Conservation (phyloP, 1,140 invertebrate genomes). For the Stenopsyche tienmushanensis region DNA sequence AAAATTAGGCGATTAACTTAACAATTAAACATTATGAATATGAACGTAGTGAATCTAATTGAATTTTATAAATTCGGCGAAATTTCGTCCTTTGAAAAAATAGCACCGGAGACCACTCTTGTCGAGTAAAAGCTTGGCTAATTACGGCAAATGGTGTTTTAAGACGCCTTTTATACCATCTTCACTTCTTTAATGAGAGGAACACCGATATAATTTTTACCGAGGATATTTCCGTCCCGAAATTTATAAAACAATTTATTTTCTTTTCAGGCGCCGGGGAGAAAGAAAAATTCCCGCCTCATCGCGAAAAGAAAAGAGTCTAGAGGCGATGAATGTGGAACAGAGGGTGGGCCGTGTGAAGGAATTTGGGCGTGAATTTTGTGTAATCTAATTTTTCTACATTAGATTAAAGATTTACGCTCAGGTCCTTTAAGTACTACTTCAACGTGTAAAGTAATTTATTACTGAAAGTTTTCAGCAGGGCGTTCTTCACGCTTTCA, state of each 20-base stretch:
- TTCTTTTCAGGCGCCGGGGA: background rate
- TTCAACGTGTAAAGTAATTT: conserved; percentile 39
- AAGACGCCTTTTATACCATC: background rate
- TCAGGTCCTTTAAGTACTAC: conserved; percentile 15
- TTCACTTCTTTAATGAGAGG: background rate
- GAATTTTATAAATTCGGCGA: no score
- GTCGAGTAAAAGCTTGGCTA: background rate
- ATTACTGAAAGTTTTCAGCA: conserved; percentile 37
- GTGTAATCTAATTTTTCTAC: conserved; percentile 39
- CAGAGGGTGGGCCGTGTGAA: background rate
- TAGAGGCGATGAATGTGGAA: background rate
- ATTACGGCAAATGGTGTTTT: background rate
- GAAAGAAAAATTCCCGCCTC: background rate
- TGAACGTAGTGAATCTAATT: no score
- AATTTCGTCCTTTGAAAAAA: no score
- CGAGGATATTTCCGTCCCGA: background rate
- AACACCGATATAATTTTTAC: background rate
- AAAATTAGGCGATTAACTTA: no score
- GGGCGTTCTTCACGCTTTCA: conserved; percentile 20
- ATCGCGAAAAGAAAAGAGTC: background rate
- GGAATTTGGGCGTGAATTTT: conserved; percentile 19
- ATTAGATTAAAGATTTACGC: conserved; percentile 41
- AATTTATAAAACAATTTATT: conserved; percentile 14
- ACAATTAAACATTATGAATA: no score
- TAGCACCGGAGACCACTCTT: no score